Evolutionary conservation across 1,140 invertebrate genomes (phyloP).

Genomic region (Paralvinella palmiformis): DNA sequence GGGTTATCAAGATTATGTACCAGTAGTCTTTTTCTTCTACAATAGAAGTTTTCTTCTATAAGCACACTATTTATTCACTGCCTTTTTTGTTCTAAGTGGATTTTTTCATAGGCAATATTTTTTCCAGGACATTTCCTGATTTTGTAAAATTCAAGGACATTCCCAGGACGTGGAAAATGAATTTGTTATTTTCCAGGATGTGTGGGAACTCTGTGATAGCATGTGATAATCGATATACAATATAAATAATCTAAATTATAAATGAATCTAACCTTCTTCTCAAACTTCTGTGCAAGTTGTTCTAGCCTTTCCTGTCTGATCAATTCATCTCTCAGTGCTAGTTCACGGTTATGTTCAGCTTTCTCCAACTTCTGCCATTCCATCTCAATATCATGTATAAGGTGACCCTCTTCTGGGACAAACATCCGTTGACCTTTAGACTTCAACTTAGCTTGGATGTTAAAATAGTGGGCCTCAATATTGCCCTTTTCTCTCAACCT

Average conservation of each 20-base stretch:
- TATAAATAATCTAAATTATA: too few species aligned
- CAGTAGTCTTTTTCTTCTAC: too few species aligned
- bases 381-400: constrained; percentile 83
- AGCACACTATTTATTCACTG: too few species aligned
- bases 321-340: constrained; percentile 84
- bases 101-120: too few species aligned
- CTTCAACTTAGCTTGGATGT: constrained; percentile 93
- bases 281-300: constrained; percentile 92
- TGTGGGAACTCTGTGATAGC: too few species aligned
- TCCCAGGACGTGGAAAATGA: too few species aligned
- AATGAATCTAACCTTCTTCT: constrained; percentile 79
- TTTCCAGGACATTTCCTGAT: too few species aligned
- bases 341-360: constrained; percentile 88
- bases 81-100: too few species aligned
- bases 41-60: too few species aligned
- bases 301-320: constrained; percentile 88
- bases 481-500: constrained; percentile 93
- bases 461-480: constrained; percentile 93
- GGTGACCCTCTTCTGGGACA: constrained; percentile 74
- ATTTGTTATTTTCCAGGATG: too few species aligned
- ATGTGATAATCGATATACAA: background rate
- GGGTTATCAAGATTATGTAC: too few species aligned
- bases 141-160: too few species aligned
- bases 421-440: constrained; percentile 85
- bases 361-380: constrained; percentile 89